Percentiles rank a stretch among this genome's conserved stretches.
Evolutionary conservation across 2,888 invertebrate genomes (phyloP).

Genomic region (Caenorhabditis uteleia): DNA sequence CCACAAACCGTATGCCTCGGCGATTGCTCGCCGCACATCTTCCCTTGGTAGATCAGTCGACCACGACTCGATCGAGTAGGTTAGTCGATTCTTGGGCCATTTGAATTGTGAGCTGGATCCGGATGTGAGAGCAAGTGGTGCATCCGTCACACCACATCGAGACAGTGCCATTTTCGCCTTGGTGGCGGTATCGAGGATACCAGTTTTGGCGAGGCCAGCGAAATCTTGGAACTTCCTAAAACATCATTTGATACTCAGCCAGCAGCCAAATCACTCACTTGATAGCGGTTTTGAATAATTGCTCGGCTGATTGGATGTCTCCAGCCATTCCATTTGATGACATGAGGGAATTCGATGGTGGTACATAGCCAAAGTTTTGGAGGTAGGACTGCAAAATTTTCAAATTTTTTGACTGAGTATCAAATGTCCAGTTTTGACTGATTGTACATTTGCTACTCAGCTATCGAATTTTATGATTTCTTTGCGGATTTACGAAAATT

Average conservation of each 20-base stretch:
- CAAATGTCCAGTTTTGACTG: too few species aligned
- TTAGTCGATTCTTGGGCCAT: slow-evolving; percentile 63
- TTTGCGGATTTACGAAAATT: too few species aligned
- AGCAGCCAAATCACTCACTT: slow-evolving; percentile 23
- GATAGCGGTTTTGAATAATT: slow-evolving; percentile 47
- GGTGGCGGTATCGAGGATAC: slow-evolving; percentile 60
- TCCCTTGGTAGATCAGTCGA: slow-evolving; percentile 62
- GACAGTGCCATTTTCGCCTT: slow-evolving; percentile 67
- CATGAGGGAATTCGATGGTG: slow-evolving; percentile 44
- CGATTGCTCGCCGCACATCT: slow-evolving; percentile 60
- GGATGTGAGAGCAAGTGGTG: slow-evolving; percentile 47
- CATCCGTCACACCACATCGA: slow-evolving; percentile 65
- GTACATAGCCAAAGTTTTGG: slow-evolving; percentile 66
- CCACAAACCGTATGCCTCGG: slow-evolving; percentile 66
- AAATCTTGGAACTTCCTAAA: slow-evolving; percentile 68
- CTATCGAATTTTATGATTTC: too few species aligned
- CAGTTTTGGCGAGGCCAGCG: slow-evolving; percentile 62
- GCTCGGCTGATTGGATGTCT: slow-evolving; percentile 47
- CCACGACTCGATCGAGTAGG: slow-evolving; percentile 64
- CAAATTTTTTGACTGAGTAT: slow-evolving; percentile 2
- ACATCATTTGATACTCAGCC: slow-evolving; percentile 4
- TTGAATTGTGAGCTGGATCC: slow-evolving; percentile 55
- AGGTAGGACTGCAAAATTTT: slow-evolving; percentile 59
- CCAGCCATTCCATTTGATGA: slow-evolving; percentile 49
- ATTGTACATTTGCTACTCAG: too few species aligned